Evolutionary conservation across 2,113 vertebrate species (phyloP).

Genomic region (Taurulus bubalis): DNA sequence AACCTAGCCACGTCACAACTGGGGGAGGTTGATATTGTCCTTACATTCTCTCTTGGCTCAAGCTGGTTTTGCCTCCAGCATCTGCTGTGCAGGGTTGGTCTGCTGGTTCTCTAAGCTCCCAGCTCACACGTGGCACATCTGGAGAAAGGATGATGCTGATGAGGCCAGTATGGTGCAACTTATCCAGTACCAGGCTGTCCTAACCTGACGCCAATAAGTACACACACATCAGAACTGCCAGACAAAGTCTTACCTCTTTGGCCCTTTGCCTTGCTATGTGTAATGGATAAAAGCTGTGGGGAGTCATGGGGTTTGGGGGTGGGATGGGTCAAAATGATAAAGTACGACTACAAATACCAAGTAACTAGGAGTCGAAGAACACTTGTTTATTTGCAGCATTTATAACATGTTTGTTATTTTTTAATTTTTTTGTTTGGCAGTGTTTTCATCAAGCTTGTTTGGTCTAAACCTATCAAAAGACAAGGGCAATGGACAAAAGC

Average conservation of each 20-base stretch:
- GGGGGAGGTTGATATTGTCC: slow-evolving; percentile 67
- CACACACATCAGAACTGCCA: slow-evolving; percentile 24
- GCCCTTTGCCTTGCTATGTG: slow-evolving; percentile 30
- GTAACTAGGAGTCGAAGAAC: neutral
- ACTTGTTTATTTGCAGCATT: neutral
- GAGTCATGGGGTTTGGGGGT: slow-evolving; percentile 19
- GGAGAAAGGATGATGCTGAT: slow-evolving; percentile 79
- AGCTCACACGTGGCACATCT: slow-evolving; percentile 86
- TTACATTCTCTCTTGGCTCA: slow-evolving; percentile 66
- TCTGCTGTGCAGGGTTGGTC: slow-evolving; percentile 75
- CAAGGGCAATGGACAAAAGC: neutral
- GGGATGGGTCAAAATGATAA: slow-evolving; percentile 12
- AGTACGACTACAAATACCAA: neutral
- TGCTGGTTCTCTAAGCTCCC: slow-evolving; percentile 66
- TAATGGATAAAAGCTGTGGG: slow-evolving; percentile 55
- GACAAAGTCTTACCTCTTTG: slow-evolving; percentile 37
- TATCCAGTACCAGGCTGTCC: slow-evolving; percentile 67
- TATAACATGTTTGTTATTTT: neutral
- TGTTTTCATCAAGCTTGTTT: neutral
- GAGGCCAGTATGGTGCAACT: slow-evolving; percentile 66
- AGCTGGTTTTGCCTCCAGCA: slow-evolving; percentile 72
- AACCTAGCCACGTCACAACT: slow-evolving; percentile 58
- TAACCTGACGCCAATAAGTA: slow-evolving; percentile 40
- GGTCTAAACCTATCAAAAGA: neutral
- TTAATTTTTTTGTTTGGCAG: neutral